phyloP scores from a whole-genome alignment of 2,888 invertebrate genomes.

The Apeira syringaria region DNA sequence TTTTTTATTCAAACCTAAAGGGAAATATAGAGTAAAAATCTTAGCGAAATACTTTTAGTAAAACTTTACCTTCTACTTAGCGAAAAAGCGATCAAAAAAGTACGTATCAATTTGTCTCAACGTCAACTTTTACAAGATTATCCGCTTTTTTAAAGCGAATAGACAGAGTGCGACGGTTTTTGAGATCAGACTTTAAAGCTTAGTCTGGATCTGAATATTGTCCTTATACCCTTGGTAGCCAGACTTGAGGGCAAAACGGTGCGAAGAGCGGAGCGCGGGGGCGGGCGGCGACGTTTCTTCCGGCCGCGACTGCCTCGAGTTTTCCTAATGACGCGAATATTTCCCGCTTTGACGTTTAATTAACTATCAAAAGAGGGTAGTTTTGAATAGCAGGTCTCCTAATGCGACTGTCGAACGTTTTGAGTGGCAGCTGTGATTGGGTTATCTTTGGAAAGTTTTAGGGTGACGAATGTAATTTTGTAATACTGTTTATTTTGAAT shows the following conservation, averaged over 20 bases:
- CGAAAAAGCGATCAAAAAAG: no score
- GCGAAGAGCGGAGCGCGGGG: conserved; percentile 37
- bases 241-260: conserved; percentile 15
- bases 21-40: no score
- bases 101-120: neutral
- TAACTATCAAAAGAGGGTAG: conserved; percentile 69
- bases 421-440: conserved; percentile 25
- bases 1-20: no score
- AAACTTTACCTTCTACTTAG: no score
- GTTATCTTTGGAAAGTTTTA: neutral
- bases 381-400: conserved; percentile 45
- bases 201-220: conserved; percentile 5
- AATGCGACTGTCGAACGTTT: conserved; percentile 37
- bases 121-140: conserved; percentile 4
- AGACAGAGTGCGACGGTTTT: neutral
- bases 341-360: conserved; percentile 75
- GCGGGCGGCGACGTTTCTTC: conserved; percentile 57
- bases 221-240: conserved; percentile 11
- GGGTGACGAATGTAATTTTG: neutral
- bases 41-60: no score
- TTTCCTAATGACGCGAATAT: conserved; percentile 77
- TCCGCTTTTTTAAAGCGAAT: neutral
- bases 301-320: conserved; percentile 59
- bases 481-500: no score
- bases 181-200: conserved; percentile 11